Base-by-base conservation (phyloP, 2,888 invertebrate species). In the Spatulosminthurus flaviceps region DNA sequence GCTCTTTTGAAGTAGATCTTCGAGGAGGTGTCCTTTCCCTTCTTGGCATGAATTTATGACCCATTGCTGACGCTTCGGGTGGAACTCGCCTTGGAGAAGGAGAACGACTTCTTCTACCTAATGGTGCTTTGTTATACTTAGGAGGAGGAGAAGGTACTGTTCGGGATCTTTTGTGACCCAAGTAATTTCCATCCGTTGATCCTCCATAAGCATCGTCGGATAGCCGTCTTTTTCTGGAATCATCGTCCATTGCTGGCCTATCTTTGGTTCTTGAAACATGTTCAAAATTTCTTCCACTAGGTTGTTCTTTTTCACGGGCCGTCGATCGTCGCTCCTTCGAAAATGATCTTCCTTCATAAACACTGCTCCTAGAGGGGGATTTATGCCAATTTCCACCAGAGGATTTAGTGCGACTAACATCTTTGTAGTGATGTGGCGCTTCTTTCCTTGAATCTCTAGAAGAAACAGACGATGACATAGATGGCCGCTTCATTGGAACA, bases 71-170 rank as follows among this genome's bases (percentile, higher is more conserved):
- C 51, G 69, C 29, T 34, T 82, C 81, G 0, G 81, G 83, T 4
- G 81, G 83, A n/a, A 80, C 78, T 42, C 81, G 67, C 28, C 82
- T 51, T 7, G 81, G 82, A 77, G 79, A 67, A 2, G 79, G 79
- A 4, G 79, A 79, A 7, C 74, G 79, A 28, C 80, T 70, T 67
- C 82, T 73, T 77, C 80, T 73, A 29, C 67, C 64, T 1, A 69
- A 60, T 19, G 41, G 24, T 19, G 22, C 7, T 74, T 79, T 79
- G 24, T 34, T 76, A 26, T 70, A 75, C 28, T 76, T 79, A 22
- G 82, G 79, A 26, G 76, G 77, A 11, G 76, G 66, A 22, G 79
- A 73, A 67, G 80, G 80, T 43, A 76, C 79, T 1, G 79, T 79
- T 66, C 74, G 34, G 16, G 71, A 66, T 51, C 79, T 73, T 61